Conservation (phyloP, 2,797 vertebrate species). For the Potorous gilbertii region DNA sequence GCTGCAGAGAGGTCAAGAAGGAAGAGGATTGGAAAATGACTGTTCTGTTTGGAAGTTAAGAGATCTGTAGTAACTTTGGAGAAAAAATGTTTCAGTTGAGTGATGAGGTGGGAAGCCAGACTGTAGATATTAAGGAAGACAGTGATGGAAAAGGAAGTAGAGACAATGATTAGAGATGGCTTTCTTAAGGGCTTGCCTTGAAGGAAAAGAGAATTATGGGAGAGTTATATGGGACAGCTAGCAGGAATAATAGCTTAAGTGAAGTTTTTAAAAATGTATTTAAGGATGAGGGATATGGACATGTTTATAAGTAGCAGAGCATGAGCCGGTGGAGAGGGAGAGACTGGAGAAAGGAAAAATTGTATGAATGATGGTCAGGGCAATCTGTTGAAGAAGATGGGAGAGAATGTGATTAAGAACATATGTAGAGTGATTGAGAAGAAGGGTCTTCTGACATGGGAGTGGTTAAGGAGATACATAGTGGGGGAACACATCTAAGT, state of each 20-base stretch:
- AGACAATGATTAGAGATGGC: neutral
- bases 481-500: neutral
- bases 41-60: neutral
- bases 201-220: neutral
- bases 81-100: neutral
- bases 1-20: neutral
- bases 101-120: neutral
- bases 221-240: neutral
- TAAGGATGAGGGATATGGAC: neutral
- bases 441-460: constrained; percentile 1
- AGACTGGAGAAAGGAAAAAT: neutral
- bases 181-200: neutral
- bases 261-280: neutral
- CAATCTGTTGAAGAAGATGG: neutral
- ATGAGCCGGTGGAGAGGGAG: neutral
- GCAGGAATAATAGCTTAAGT: neutral
- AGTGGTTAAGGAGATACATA: neutral
- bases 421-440: neutral
- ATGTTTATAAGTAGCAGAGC: neutral
- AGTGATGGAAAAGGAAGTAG: neutral
- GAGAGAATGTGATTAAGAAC: neutral
- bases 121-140: neutral
- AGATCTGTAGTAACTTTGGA: neutral
- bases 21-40: neutral
- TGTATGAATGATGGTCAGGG: neutral